Percentiles rank a stretch among this genome's conserved stretches.
These are phyloP conservation scores for Desmophyllum pertusum DNA, from an alignment of 92 coral and sea anemone species.

Conservation along the genomic window DNA sequence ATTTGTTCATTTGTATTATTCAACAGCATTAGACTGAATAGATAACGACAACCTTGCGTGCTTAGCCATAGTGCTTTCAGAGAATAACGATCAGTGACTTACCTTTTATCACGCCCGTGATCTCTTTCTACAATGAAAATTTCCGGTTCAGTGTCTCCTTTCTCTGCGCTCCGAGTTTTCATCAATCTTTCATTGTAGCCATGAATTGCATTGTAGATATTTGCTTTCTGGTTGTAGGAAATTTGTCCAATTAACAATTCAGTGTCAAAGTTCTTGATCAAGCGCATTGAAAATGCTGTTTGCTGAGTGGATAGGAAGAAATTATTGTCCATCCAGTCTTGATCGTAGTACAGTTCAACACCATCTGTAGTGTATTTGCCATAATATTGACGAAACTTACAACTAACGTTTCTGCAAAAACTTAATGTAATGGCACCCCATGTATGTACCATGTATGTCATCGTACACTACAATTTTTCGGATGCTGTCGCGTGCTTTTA, in stretches of 20 bases:
- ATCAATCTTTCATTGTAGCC: not conserved
- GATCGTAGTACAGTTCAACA: slow-evolving; percentile 9
- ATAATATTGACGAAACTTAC: slow-evolving; percentile 11
- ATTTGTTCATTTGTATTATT: too few relatives aligned
- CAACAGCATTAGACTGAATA: too few relatives aligned
- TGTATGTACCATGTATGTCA: slow-evolving; percentile 4
- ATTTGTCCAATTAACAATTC: slow-evolving; percentile 11
- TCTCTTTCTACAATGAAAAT: not conserved
- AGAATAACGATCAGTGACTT: not conserved
- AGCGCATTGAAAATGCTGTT: slow-evolving; percentile 9
- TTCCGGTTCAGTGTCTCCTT: not conserved
- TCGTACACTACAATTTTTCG: slow-evolving; percentile 12
- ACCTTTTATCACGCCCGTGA: not conserved
- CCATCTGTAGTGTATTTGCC: slow-evolving; percentile 13
- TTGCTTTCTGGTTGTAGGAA: slow-evolving; percentile 4
- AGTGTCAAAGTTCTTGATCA: slow-evolving; percentile 8
- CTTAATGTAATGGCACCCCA: slow-evolving; percentile 3
- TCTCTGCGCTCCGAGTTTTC: not conserved
- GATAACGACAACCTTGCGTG: too few relatives aligned
- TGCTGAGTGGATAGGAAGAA: slow-evolving; percentile 9
- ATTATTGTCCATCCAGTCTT: slow-evolving; percentile 5
- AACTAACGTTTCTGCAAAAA: not conserved
- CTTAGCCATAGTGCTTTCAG: too few relatives aligned
- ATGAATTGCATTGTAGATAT: slow-evolving; percentile 3
- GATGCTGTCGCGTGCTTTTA: slow-evolving; percentile 6